Evolutionary conservation across 2,888 invertebrate genomes (phyloP).

Genomic region (Dasypogon diadema): DNA sequence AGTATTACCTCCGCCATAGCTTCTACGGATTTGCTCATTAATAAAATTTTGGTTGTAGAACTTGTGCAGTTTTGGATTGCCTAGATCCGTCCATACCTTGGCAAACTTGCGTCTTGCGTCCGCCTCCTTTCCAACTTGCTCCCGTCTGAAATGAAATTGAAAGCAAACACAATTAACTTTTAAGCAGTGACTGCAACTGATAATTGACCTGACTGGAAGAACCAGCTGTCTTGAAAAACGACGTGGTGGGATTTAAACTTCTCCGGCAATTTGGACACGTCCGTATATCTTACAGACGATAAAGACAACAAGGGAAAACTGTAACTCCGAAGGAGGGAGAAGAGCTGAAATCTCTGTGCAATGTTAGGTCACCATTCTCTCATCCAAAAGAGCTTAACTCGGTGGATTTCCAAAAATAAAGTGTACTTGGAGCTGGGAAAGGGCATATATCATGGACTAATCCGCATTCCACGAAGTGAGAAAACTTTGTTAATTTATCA

Average conservation of each 20-base stretch:
- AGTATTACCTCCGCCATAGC: conserved; percentile 40
- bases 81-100: conserved; percentile 62
- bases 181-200: no score
- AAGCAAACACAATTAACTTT: neutral
- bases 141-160: conserved; percentile 66
- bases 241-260: no score
- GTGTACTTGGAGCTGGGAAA: conserved; percentile 9
- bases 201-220: no score
- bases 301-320: neutral
- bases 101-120: conserved; percentile 63
- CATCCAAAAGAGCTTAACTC: conserved; percentile 27
- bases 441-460: conserved; percentile 40
- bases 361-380: conserved; percentile 18
- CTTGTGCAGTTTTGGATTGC: conserved; percentile 59
- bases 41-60: conserved; percentile 65
- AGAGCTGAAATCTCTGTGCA: neutral
- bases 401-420: conserved; percentile 31
- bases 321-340: neutral
- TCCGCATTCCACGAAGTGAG: conserved; percentile 48
- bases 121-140: conserved; percentile 63
- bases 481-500: conserved; percentile 48
- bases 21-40: conserved; percentile 56
- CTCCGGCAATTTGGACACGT: no score
- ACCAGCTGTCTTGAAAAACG: no score
- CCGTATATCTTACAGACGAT: neutral